A percentile compares a stretch with the other conserved stretches of the same genome.
phyloP scores from a whole-genome alignment of 2,797 vertebrate species.

The Semaprochilodus insignis region DNA sequence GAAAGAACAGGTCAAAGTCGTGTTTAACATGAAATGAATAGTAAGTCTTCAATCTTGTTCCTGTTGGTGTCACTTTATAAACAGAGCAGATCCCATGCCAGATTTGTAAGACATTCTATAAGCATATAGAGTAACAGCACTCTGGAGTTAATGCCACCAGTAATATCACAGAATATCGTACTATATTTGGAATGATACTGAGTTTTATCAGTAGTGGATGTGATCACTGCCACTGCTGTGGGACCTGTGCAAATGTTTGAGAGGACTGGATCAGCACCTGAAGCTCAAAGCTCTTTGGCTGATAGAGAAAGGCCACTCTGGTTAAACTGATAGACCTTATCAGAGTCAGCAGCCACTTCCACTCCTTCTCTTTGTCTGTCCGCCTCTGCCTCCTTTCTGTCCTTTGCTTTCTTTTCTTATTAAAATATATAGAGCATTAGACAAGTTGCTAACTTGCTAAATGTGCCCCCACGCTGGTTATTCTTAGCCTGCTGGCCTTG shows the following conservation, averaged over 20 bases:
- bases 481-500: neutral
- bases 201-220: neutral
- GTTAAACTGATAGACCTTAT: slow-evolving; percentile 81
- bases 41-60: too few species aligned
- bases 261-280: slow-evolving; percentile 64
- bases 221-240: neutral
- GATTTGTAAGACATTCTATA: too few species aligned
- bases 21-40: too few species aligned
- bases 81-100: too few species aligned
- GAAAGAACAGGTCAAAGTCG: too few species aligned
- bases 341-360: slow-evolving; percentile 77
- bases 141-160: too few species aligned
- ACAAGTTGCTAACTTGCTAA: neutral
- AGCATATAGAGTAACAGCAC: too few species aligned
- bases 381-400: slow-evolving; percentile 30
- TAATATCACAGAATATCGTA: too few species aligned
- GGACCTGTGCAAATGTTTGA: slow-evolving; percentile 1
- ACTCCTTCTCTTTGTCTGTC: slow-evolving; percentile 64
- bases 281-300: slow-evolving; percentile 51
- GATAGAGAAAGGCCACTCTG: slow-evolving; percentile 54
- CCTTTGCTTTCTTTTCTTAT: neutral
- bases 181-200: too few species aligned
- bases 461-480: neutral
- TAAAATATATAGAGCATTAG: neutral
- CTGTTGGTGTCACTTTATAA: too few species aligned